phyloP scores from a whole-genome alignment of 2,888 invertebrate genomes.

The Hypolimnas misippus region DNA sequence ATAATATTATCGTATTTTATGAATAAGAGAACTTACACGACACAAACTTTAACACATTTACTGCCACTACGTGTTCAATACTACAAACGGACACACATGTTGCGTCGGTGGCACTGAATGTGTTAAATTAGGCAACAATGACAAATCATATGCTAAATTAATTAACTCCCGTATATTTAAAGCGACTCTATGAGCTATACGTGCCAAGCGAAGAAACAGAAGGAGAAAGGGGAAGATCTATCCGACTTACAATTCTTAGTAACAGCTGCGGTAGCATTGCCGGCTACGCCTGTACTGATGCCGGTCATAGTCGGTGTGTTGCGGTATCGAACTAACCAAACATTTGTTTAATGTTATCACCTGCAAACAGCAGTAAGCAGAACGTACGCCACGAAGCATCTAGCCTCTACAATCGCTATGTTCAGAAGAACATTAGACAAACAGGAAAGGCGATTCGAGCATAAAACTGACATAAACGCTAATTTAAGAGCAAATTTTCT shows the following conservation, averaged over 20 bases:
- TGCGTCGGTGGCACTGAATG: too few relatives aligned
- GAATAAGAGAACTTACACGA: too few relatives aligned
- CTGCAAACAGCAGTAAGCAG: conserved; percentile 78
- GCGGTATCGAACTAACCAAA: conserved; percentile 83
- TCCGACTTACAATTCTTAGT: conserved; percentile 69
- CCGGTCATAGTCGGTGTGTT: conserved; percentile 63
- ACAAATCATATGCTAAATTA: too few relatives aligned
- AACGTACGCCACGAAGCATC: conserved; percentile 73
- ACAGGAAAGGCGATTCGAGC: conserved; percentile 4
- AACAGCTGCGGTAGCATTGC: conserved; percentile 62
- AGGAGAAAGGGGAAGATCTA: conserved; percentile 35
- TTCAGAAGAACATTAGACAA: conserved; percentile 5
- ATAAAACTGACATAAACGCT: conserved; percentile 5
- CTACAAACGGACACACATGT: too few relatives aligned
- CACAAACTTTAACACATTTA: too few relatives aligned
- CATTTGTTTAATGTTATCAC: conserved; percentile 83
- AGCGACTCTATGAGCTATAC: conserved; percentile 28
- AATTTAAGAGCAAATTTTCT: neutral
- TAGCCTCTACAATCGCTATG: conserved; percentile 49
- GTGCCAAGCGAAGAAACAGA: conserved; percentile 30
- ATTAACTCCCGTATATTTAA: neutral
- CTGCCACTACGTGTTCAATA: too few relatives aligned
- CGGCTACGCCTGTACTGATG: conserved; percentile 51
- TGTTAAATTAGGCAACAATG: too few relatives aligned
- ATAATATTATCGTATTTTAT: too few relatives aligned